These are phyloP conservation scores for Anomalospiza imberbis DNA, from an alignment of 2,797 vertebrate genomes.

Conservation along the genomic window DNA sequence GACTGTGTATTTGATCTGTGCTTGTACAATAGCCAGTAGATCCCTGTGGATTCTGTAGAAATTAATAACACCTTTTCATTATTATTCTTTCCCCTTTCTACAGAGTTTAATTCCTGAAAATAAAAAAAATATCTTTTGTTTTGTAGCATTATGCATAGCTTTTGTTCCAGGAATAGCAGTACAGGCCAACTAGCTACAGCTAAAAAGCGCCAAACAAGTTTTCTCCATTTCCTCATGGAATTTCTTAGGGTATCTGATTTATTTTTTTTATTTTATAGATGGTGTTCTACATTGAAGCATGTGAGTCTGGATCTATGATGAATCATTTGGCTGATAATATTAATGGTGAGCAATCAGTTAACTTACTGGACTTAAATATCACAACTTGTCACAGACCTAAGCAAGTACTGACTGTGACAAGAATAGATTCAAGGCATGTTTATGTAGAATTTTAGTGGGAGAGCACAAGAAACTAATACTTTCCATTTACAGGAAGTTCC, in stretches of 20 bases:
- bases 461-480: neutral
- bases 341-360: conserved; percentile 78
- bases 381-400: neutral
- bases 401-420: neutral
- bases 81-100: neutral
- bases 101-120: neutral
- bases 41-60: neutral
- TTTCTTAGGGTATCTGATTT: neutral
- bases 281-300: conserved; percentile 98
- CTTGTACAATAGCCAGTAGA: neutral
- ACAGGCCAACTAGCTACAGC: neutral
- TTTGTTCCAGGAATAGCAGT: neutral
- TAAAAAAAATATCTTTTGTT: neutral
- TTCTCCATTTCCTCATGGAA: neutral
- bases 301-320: conserved; percentile 99
- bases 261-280: conserved; percentile 76
- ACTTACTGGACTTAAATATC: neutral
- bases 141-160: neutral
- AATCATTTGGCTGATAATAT: conserved; percentile 82
- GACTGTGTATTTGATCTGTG: neutral
- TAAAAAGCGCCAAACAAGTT: neutral
- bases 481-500: neutral
- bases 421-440: neutral
- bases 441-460: neutral
- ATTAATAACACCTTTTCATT: neutral